Base-by-base conservation (phyloP, 2,888 invertebrate species). In the Scelioninae gen. 1 region DNA sequence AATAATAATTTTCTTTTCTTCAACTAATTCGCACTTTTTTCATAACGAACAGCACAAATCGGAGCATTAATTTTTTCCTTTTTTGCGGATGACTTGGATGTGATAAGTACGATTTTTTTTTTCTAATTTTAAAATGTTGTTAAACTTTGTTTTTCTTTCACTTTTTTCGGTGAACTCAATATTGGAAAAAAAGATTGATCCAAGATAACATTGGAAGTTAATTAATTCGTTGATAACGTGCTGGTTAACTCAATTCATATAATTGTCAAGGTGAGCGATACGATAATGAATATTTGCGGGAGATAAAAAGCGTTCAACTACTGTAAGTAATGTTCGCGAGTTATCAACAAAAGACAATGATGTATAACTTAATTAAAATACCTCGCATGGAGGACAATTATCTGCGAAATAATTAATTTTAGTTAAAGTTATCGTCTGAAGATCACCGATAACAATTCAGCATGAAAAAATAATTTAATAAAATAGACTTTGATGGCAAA, bases 341-440 rank as follows among this genome's bases (percentile, higher is more conserved):
- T 49, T 49, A 49, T 49, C 49, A 49, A 16, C 49, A 15, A 49
- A 49, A 45, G 49, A 23, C 16, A 49, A 49, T 49, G 53, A 53
- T n/a, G 11, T 23, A 9, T 15, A 53, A 31, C 5, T 49, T 43
- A 43, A 43, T 43, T 43, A 43, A 13, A 43, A 43, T 43, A n/a
- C 43, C 43, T 43, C n/a, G n/a, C 43, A n/a, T 13, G n/a, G 11
- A 11, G n/a, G n/a, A 11, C 11, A 43, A 43, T 43, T 43, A 43
- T 43, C 43, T 1, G 38, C 38, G 38, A 38, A 38, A 38, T 38
- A 23, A 23, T 23, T 23, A 23, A 23, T 23, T 23, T 23, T 23
- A 23, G 23, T 23, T 2, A 23, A 23, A 23, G 23, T 23, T 23
- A 23, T 23, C 23, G 23, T 23, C 23, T 23, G 23, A 23, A 1